These are phyloP conservation scores for Rhinopomastus cyanomelas DNA, from an alignment of 2,113 vertebrate species.

Conservation along the genomic window DNA sequence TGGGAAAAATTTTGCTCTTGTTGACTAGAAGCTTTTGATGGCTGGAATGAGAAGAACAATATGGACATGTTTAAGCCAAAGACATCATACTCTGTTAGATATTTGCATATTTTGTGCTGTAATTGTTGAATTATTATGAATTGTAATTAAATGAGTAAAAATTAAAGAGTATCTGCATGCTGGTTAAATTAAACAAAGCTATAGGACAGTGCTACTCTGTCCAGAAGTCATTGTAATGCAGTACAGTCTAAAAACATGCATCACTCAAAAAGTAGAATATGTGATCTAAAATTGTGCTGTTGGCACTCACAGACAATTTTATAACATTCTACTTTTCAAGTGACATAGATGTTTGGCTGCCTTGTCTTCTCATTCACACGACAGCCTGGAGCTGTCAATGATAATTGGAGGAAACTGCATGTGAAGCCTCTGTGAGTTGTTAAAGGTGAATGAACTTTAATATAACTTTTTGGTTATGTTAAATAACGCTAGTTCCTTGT, in stretches of 20 bases:
- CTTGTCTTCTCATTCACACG: background rate
- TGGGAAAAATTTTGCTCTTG: background rate
- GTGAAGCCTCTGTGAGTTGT: background rate
- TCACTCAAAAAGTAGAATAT: background rate
- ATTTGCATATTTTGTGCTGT: background rate
- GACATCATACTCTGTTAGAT: background rate
- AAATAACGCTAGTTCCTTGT: background rate
- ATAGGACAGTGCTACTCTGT: background rate
- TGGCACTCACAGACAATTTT: background rate
- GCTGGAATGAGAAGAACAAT: background rate
- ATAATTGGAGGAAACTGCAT: background rate
- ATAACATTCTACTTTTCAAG: background rate
- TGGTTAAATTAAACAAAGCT: background rate
- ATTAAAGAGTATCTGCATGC: background rate
- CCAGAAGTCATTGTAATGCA: background rate
- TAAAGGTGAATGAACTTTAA: background rate
- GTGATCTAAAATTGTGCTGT: background rate
- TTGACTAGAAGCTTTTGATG: background rate
- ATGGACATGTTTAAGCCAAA: background rate
- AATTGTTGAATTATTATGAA: background rate
- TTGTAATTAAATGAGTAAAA: background rate
- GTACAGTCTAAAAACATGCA: background rate
- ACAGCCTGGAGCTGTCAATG: background rate
- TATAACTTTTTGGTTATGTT: background rate
- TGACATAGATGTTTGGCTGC: background rate